Percentiles rank a stretch among this genome's conserved stretches.
These are phyloP conservation scores for Dolichallabes microphthalmus DNA, from an alignment of 2,113 vertebrate species.

Conservation along the genomic window DNA sequence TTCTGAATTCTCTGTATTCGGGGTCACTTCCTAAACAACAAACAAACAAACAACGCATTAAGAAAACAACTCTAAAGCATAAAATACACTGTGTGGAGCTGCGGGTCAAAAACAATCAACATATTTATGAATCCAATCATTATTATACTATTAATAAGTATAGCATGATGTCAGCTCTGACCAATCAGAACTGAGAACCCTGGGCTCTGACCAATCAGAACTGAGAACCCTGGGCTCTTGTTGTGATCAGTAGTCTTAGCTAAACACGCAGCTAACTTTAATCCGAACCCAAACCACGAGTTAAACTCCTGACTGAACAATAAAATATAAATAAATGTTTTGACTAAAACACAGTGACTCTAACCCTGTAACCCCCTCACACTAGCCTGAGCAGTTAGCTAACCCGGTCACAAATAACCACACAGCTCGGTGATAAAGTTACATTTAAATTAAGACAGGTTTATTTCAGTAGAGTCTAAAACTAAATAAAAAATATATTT, in stretches of 20 bases:
- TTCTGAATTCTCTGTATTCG: slow-evolving; percentile 79
- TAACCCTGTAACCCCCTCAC: neutral
- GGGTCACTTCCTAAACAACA: slow-evolving; percentile 77
- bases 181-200: neutral
- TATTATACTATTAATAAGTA: too few species aligned
- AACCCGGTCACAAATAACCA: too few species aligned
- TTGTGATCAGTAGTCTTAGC: neutral
- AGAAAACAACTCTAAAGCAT: neutral
- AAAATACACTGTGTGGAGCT: neutral
- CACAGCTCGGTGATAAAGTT: too few species aligned
- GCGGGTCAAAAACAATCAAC: neutral
- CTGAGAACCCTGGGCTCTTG: neutral
- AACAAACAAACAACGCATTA: neutral
- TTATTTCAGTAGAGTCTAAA: neutral
- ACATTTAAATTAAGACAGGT: neutral
- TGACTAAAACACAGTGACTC: too few species aligned
- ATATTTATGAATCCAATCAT: neutral
- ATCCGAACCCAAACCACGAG: accelerated
- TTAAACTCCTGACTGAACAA: neutral
- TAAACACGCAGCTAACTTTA: neutral
- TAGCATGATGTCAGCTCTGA: too few species aligned
- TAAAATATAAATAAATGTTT: too few species aligned
- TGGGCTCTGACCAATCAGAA: neutral
- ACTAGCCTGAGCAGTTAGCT: neutral
- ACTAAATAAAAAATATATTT: neutral